Base-by-base conservation (phyloP, 2,888 invertebrate species). In the Mythimna lalbum region DNA sequence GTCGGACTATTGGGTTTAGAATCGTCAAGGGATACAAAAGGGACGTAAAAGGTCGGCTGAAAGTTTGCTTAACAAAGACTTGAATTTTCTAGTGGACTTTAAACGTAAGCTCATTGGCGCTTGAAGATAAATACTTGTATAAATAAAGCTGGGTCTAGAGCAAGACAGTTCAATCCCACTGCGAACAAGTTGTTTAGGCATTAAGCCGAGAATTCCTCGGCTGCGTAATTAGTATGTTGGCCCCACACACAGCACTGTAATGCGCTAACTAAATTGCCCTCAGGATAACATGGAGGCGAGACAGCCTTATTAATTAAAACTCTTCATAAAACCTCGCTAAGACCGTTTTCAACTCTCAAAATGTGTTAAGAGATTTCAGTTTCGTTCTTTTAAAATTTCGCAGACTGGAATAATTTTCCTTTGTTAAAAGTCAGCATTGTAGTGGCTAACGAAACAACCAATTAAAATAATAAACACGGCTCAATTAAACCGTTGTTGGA, bases 381-480 rank as follows among this genome's bases (percentile, higher is more conserved):
- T 78, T 52, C 66, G 79, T 63, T 69, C 49, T 57, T 80, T 47
- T n/a, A 52, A 67, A 27, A 63, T 65, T 74, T 77, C 27, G 31
- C 50, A 62, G 49, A 50, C 52, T 61, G 43, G 47, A 52, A 59
- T 64, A 76, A 55, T 66, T 56, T 64, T 63, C 57, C 69, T 72
- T 81, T 81, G 81, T 78, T 67, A 57, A 72, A 69, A 67, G 70
- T 69, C 79, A 79, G 69, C 79, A 61, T 68, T 76, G 55, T 57
- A 71, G 63, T 68, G 61, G 75, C 63, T 74, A 84, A 81, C 83
- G 80, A 82, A 81, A 85, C 81, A 65, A 72, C 78, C 84, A 87
- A 87, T 85, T 86, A 83, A 80, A 84, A 81, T 84, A 85, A 87
- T 85, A 84, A 87, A 87, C 77, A 80, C 65, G 43, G 75, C 69